phyloP scores from a whole-genome alignment of 2,113 vertebrate genomes.

The Rhynchomys soricoides region DNA sequence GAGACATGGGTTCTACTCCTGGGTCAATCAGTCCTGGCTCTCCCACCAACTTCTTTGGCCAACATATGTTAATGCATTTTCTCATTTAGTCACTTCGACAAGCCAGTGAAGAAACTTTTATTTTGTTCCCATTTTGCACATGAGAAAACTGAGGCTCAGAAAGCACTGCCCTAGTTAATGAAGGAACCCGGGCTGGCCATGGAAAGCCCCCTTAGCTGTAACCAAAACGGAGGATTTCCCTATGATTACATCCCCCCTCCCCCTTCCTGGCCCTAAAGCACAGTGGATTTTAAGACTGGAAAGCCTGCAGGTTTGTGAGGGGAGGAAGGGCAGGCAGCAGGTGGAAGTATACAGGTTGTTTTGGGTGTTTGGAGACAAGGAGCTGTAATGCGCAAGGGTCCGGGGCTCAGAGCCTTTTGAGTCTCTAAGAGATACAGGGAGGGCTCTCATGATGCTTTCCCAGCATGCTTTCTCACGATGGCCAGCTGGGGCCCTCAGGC shows the following conservation, averaged over 20 bases:
- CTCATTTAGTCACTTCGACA: background rate
- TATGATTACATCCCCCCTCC: background rate
- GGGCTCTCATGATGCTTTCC: background rate
- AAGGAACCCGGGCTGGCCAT: background rate
- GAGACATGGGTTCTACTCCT: background rate
- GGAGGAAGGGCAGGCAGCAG: no score
- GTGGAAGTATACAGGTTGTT: background rate
- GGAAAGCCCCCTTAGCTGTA: background rate
- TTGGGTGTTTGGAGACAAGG: background rate
- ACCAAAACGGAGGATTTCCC: background rate
- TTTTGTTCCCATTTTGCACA: background rate
- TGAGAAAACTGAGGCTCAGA: background rate
- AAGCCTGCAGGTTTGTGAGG: conserved; percentile 14
- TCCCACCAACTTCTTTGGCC: background rate
- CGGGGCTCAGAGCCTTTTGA: background rate
- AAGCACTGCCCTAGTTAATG: background rate
- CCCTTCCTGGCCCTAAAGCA: background rate
- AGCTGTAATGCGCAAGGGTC: background rate
- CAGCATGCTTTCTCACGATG: background rate
- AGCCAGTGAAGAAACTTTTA: background rate
- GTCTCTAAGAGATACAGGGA: background rate
- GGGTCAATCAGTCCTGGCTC: background rate
- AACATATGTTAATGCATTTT: background rate
- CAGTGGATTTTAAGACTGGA: background rate
- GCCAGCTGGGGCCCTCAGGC: background rate